Evolutionary conservation across 2,797 vertebrate species (phyloP).

Genomic region (Oreochromis mossambicus): DNA sequence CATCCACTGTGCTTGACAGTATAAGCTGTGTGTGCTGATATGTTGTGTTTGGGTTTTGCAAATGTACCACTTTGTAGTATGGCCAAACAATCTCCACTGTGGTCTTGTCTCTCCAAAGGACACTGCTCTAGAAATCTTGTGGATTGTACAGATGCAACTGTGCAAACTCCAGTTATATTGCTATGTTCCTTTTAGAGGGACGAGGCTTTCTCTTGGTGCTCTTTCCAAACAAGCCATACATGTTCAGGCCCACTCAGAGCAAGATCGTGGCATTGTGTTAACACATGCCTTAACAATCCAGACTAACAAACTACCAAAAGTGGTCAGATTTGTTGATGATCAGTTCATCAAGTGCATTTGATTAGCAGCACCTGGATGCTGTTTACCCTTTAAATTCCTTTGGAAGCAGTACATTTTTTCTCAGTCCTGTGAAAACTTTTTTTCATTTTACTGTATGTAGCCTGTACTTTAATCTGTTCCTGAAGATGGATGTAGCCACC

Average conservation of each 20-base stretch:
- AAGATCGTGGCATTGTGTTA: background rate
- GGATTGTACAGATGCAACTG: background rate
- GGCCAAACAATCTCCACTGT: background rate
- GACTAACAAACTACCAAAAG: fast-evolving
- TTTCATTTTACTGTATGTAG: background rate
- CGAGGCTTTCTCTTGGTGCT: background rate
- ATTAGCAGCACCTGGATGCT: background rate
- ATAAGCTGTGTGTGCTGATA: background rate
- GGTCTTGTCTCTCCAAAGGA: background rate
- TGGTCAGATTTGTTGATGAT: background rate
- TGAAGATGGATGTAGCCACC: background rate
- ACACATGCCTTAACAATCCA: background rate
- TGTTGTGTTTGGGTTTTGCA: background rate
- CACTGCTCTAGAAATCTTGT: background rate
- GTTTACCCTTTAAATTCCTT: background rate
- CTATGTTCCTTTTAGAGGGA: background rate
- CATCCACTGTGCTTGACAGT: background rate
- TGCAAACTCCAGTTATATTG: background rate
- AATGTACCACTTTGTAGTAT: background rate
- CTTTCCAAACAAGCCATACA: background rate
- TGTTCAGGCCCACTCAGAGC: background rate
- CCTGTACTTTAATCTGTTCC: background rate
- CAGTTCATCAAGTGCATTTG: background rate
- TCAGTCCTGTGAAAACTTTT: fast-evolving
- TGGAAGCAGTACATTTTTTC: background rate